A percentile compares a stretch with the other conserved stretches of the same genome.
These are phyloP conservation scores for Phaedon cochleariae DNA, from an alignment of 2,888 invertebrate species.

Conservation along the genomic window DNA sequence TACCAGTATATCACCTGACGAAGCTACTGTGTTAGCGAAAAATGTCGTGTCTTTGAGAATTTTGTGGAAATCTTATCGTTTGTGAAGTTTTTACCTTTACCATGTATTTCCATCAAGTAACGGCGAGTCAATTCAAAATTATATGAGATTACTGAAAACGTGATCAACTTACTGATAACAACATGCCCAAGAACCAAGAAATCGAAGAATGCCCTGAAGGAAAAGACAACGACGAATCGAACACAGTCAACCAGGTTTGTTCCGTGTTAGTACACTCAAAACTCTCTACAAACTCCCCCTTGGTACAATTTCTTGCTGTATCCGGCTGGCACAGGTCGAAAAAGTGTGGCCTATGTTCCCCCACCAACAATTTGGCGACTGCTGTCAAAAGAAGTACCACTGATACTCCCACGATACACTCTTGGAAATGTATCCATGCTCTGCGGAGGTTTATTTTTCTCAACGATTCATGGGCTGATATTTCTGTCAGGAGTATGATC, in stretches of 20 bases:
- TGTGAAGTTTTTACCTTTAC: too few relatives aligned
- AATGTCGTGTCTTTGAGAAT: too few relatives aligned
- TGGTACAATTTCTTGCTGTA: conserved; percentile 69
- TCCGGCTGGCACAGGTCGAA: conserved; percentile 76
- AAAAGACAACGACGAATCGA: conserved; percentile 75
- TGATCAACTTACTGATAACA: conserved; percentile 67
- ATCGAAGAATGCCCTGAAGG: conserved; percentile 82
- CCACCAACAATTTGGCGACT: conserved; percentile 72
- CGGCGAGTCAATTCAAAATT: too few relatives aligned
- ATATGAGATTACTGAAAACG: too few relatives aligned
- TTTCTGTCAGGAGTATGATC: conserved; percentile 57
- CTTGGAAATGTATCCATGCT: conserved; percentile 59
- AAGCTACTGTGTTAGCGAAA: too few relatives aligned
- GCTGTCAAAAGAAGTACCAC: conserved; percentile 71
- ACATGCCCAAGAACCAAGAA: conserved; percentile 73
- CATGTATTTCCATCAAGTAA: too few relatives aligned
- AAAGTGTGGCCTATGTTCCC: conserved; percentile 73
- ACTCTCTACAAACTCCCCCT: conserved; percentile 68
- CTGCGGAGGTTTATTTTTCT: conserved; percentile 63
- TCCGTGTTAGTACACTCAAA: conserved; percentile 73
- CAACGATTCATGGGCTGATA: conserved; percentile 55
- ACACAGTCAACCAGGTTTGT: conserved; percentile 66
- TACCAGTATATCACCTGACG: too few relatives aligned
- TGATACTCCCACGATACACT: conserved; percentile 71
- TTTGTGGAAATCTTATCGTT: too few relatives aligned